phyloP scores from a whole-genome alignment of 2,888 invertebrate genomes.

The Meiosimyza decipiens region DNA sequence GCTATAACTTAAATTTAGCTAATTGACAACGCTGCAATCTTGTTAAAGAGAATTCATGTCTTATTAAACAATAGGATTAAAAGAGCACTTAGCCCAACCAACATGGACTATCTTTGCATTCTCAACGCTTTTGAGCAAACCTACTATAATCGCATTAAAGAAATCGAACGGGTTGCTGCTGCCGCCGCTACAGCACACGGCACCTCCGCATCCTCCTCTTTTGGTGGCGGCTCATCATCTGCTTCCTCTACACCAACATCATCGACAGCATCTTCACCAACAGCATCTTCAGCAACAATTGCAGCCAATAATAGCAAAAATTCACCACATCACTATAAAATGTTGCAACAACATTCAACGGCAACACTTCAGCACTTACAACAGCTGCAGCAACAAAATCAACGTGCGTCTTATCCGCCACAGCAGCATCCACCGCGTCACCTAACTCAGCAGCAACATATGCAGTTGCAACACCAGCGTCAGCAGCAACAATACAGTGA shows the following conservation, averaged over 20 bases:
- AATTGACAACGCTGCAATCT: no score
- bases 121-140: conserved; percentile 62
- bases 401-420: conserved; percentile 34
- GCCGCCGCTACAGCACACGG: conserved; percentile 46
- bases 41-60: no score
- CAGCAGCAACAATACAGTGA: conserved; percentile 40
- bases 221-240: conserved; percentile 23
- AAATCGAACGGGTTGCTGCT: conserved; percentile 56
- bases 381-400: conserved; percentile 25
- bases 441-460: conserved; percentile 40
- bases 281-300: conserved; percentile 31
- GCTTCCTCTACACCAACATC: conserved; percentile 48
- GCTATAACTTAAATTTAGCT: no score
- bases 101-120: conserved; percentile 63
- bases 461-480: conserved; percentile 44
- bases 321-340: background rate
- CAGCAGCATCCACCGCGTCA: conserved; percentile 35
- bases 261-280: conserved; percentile 54
- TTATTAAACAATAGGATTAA: background rate
- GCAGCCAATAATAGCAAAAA: conserved; percentile 31
- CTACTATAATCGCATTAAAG: conserved; percentile 58
- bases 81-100: conserved; percentile 14
- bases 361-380: conserved; percentile 35
- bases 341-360: conserved; percentile 36
- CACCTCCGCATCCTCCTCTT: conserved; percentile 34